Conservation (phyloP, 2,113 vertebrate genomes). For the mouse (Mus musculus) region DNA sequence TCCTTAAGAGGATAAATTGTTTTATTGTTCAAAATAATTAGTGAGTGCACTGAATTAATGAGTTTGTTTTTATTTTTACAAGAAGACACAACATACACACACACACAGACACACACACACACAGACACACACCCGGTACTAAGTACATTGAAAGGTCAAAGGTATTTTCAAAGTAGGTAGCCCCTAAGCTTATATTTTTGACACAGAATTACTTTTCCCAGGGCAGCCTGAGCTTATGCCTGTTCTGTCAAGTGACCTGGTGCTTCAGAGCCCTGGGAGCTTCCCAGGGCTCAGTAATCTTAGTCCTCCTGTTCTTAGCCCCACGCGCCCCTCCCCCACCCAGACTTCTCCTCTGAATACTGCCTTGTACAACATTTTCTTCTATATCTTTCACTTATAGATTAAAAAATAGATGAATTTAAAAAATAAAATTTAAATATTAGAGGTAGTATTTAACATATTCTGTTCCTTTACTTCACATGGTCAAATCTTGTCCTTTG, state of each 20-base stretch:
- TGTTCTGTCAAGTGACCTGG: constrained; percentile 49
- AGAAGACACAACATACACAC: background rate
- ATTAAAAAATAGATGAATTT: background rate
- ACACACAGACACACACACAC: background rate
- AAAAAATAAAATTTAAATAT: constrained; percentile 21
- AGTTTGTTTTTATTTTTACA: constrained; percentile 71
- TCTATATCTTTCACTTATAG: background rate
- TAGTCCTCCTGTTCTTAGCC: background rate
- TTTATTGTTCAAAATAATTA: constrained; percentile 76
- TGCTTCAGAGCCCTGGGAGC: background rate
- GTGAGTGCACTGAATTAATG: constrained; percentile 81
- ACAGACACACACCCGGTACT: background rate
- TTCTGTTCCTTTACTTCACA: constrained; percentile 30
- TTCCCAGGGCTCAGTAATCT: background rate
- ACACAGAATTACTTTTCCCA: constrained; percentile 55
- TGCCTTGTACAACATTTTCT: constrained; percentile 25
- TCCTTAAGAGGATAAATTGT: constrained; percentile 66
- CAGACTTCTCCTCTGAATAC: constrained; percentile 41
- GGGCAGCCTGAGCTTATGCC: constrained; percentile 49
- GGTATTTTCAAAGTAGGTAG: constrained; percentile 80
- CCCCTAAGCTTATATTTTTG: constrained; percentile 70
- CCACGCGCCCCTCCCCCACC: background rate
- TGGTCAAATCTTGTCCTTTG: constrained; percentile 21
- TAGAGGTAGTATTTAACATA: background rate
- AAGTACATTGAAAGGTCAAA: constrained; percentile 34